These are phyloP conservation scores for Drosophila cracens DNA, from an alignment of 2,888 invertebrate species.

Conservation along the genomic window DNA sequence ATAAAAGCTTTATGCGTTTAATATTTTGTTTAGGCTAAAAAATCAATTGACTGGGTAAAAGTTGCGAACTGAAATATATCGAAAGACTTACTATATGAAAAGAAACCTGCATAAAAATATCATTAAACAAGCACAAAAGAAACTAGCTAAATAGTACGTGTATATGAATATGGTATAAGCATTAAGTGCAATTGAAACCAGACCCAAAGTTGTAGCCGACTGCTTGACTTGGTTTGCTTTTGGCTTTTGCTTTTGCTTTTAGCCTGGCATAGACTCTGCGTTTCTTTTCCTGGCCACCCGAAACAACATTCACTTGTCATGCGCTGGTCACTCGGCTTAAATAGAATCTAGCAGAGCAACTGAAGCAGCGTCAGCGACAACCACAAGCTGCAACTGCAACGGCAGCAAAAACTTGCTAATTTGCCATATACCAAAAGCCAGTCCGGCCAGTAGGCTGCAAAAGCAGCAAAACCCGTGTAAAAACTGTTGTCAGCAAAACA, in stretches of 20 bases:
- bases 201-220: slow-evolving; percentile 24
- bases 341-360: slow-evolving; percentile 58
- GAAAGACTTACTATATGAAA: slow-evolving; percentile 13
- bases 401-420: slow-evolving; percentile 43
- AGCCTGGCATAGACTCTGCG: slow-evolving; percentile 21
- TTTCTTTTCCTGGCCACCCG: slow-evolving; percentile 64
- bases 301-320: slow-evolving; percentile 77
- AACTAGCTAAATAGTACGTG: slow-evolving; percentile 7
- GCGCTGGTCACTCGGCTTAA: slow-evolving; percentile 55
- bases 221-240: slow-evolving; percentile 24
- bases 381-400: slow-evolving; percentile 3
- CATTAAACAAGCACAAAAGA: slow-evolving; percentile 9
- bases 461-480: slow-evolving; percentile 47
- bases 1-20: slow-evolving; percentile 40
- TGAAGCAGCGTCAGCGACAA: slow-evolving; percentile 9
- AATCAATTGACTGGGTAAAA: slow-evolving; percentile 65
- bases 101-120: slow-evolving; percentile 6
- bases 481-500: slow-evolving; percentile 21
- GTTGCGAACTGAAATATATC: slow-evolving; percentile 41
- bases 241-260: slow-evolving; percentile 26
- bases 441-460: slow-evolving; percentile 45
- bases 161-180: slow-evolving; percentile 25
- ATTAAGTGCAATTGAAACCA: slow-evolving; percentile 37
- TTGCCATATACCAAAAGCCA: slow-evolving; percentile 49
- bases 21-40: slow-evolving; percentile 54